Evolutionary conservation across 2,113 vertebrate genomes (phyloP).

Genomic region (Equus przewalskii): DNA sequence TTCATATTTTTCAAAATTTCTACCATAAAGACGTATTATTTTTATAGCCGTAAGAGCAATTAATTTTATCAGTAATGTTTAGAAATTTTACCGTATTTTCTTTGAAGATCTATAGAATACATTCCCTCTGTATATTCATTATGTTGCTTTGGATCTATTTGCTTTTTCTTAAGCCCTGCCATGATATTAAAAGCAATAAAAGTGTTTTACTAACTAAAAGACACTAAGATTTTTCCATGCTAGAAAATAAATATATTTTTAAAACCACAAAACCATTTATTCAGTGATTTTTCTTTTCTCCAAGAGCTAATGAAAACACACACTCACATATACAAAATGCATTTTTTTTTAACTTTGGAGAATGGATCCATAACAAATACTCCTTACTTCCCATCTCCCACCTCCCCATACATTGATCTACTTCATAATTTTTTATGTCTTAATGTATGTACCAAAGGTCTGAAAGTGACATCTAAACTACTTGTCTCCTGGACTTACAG

Average conservation of each 20-base stretch:
- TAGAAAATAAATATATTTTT: background rate
- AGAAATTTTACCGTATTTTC: constrained; percentile 5
- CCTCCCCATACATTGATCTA: background rate
- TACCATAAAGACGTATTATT: background rate
- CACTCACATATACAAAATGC: background rate
- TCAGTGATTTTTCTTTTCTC: background rate
- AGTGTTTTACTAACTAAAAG: constrained; percentile 48
- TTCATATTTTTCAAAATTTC: constrained; percentile 43
- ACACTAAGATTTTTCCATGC: constrained; percentile 27
- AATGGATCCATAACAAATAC: background rate
- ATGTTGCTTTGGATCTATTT: background rate
- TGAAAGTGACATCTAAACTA: constrained; percentile 28
- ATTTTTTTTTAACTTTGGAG: constrained; percentile 21
- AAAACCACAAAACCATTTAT: constrained; percentile 31
- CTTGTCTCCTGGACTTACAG: constrained; percentile 64
- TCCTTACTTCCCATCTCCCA: background rate
- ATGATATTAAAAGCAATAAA: background rate
- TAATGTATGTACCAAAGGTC: constrained; percentile 2
- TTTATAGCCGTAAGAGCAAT: constrained; percentile 6
- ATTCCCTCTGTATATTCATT: constrained; percentile 2
- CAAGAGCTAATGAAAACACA: background rate
- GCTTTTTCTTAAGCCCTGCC: constrained; percentile 6
- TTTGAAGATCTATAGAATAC: background rate
- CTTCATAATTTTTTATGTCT: constrained; percentile 8
- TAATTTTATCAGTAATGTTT: constrained; percentile 42